Base-by-base conservation (phyloP, 2,888 invertebrate species). In the Apamea anceps region DNA sequence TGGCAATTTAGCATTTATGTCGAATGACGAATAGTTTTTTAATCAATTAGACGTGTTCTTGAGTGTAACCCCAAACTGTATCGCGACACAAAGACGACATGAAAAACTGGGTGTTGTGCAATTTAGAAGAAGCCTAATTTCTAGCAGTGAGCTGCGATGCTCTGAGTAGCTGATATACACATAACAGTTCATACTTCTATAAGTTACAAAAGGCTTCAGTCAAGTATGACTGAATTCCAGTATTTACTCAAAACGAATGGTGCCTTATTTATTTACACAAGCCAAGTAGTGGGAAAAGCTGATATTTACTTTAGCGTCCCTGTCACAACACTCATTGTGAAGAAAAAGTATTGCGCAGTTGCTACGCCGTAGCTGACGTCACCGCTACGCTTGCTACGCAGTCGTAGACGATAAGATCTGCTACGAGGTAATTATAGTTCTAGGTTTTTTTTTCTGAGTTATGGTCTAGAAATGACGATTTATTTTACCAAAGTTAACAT, bases 281-380 rank as follows among this genome's bases (percentile, higher is more conserved):
- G 32, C 45, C 57, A 65, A 68, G 37, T 57, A 84, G 51, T 68
- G 60, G 54, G 57, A 68, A 77, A 83, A 25, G 18, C 54, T 37
- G 62, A 48, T 78, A 48, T 81, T 80, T 68, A 63, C 25, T 48
- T 76, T 3, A 51, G 51, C 60, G 6, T n/a, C 25, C 57, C 28
- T 57, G 21, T 21, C 65, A 82, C 7, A 75, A 66, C 37, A 82
- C 28, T 37, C 1, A 13, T 42, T 63, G n/a, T 48, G 28, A 63
- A 45, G 45, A 66, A 85, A 73, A 62, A 48, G 32, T 80, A 71
- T 37, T 72, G 54, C 66, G 65, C 10, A 72, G 54, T 82, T 70
- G 74, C 77, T 84, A 77, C 72, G 67, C 28, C 67, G 74, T 65
- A 75, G 77, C 45, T 51, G 67, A 83, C 54, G 63, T 75, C 77